Percentiles rank a stretch among this genome's conserved stretches.
Conservation (phyloP, 2,797 vertebrate species). For the Botia kubotai region DNA sequence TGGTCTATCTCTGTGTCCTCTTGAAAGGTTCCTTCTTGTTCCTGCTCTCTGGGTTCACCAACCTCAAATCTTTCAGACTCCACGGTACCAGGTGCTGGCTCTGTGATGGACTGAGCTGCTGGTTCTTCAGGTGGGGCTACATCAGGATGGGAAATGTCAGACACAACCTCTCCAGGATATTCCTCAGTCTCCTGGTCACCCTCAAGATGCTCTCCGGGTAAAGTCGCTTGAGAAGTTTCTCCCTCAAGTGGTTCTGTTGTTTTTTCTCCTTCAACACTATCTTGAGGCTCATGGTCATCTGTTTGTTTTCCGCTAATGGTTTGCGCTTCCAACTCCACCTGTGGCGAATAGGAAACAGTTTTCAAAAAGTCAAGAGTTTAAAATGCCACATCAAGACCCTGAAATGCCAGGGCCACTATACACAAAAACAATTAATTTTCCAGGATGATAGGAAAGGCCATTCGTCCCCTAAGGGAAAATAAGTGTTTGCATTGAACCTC, state of each 20-base stretch:
- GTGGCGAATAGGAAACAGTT: conserved; percentile 29
- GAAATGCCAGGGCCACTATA: conserved; percentile 43
- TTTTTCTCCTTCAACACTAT: conserved; percentile 21
- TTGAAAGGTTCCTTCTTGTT: conserved; percentile 42
- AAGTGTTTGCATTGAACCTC: conserved; percentile 40
- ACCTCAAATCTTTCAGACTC: neutral
- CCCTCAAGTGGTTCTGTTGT: conserved; percentile 31
- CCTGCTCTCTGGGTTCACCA: neutral
- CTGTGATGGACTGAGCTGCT: conserved; percentile 15
- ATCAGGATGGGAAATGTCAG: conserved; percentile 24
- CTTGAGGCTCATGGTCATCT: neutral
- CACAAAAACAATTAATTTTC: conserved; percentile 43
- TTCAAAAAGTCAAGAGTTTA: conserved; percentile 33
- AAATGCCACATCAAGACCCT: conserved; percentile 49
- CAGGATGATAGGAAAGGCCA: conserved; percentile 34
- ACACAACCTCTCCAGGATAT: conserved; percentile 5
- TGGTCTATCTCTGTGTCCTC: conserved; percentile 48
- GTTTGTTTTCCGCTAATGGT: conserved; percentile 39
- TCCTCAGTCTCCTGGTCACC: neutral
- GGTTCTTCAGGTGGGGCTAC: conserved; percentile 23
- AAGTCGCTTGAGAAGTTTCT: neutral
- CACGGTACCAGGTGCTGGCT: conserved; percentile 37
- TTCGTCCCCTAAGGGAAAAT: conserved; percentile 30
- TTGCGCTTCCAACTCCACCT: conserved; percentile 69
- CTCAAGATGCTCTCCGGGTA: conserved; percentile 24